Base-by-base conservation (phyloP, 1,140 invertebrate species). In the Sycophaga agraensis region DNA sequence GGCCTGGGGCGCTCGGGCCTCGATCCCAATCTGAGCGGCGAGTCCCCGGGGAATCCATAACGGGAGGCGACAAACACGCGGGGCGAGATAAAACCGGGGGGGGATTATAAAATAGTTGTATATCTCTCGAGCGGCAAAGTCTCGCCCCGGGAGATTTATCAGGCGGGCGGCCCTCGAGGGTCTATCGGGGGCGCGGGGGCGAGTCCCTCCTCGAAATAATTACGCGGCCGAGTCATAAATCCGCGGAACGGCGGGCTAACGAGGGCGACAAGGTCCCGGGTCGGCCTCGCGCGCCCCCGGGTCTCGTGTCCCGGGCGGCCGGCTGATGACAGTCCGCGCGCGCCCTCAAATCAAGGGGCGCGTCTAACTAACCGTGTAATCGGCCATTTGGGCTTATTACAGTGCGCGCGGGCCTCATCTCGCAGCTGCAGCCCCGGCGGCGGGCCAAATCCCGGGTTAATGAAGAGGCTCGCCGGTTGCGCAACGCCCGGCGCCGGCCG, bases 331-430 rank as follows among this genome's bases (percentile, higher is more conserved):
- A 73, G 73, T 71, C 64, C 68, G 22, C 24, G 39, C 0, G 14
- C 3, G 14, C 51, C 72, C 74, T 74, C 71, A 74, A 77, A 79
- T 78, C 75, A 79, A 63, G 64, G 65, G 54, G 72, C 73, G 75
- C 69, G 69, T 73, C 75, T 74, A 79, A 79, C 78, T 78, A 79
- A 73, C 76, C 76, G 71, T 80, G 76, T 80, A 80, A 79, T 79
- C 72, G 75, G 66, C 71, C 66, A 78, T 74, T 77, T 68, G 65
- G 63, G 60, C 68, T 71, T 70, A 76, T 76, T 75, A 77, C 66
- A 66, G 67, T 62, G 59, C 64, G 63, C 50, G 22, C n/a, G 22
- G 26, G 17, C 17, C 12, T 5, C 26, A 50, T 11, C 26, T 34
- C 40, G 45, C 19, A 2, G 45, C 8, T 22, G 21, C 6, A 21